Evolutionary conservation across 2,888 invertebrate species (phyloP), one percentile per base, ranked within the genome.

Genomic region (Phaedon cochleariae): DNA sequence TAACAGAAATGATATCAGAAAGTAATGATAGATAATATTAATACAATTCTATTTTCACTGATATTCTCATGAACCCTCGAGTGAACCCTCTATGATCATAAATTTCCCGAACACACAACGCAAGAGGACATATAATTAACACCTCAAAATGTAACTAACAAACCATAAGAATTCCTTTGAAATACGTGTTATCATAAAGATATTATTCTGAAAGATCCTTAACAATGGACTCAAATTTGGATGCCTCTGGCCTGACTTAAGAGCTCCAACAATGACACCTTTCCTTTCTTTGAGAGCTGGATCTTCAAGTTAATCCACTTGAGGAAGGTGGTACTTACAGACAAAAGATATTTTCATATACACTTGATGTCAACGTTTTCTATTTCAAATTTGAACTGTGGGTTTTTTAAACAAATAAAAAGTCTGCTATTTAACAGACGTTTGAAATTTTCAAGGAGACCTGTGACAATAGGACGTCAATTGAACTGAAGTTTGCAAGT

Each of bases 281-380:
- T 72, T 65, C 52, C 65, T 64, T 66, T 65, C 59, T 68, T 68
- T 57, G 45, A 68, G 63, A 60, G 65, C 26, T 59, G 54, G 41
- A 58, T 58, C 75, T 74, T 74, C 73, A 74, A 73, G 76, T 76
- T 82, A 83, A 83, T 82, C 82, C 82, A 82, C 82, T 83, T 82
- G 82, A 80, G 81, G 22, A 79, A 81, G 80, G 80, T 76, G 73
- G 60, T 62, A 61, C 51, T 41, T 15, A 26, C 59, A 67, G 67
- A 64, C 61, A 58, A 69, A 65, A 73, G 73, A 71, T 74, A 73
- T 76, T 77, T 74, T 74, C 72, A 77, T 77, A 76, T 76, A 74
- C 78, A 77, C 76, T 79, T 80, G 77, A 78, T 79, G 78, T 79
- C 80, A 79, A 49, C 59, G 46, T 57, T 22, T 57, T 29, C 37